These are phyloP conservation scores for Rugalucina vietnamica DNA, from an alignment of 2,888 invertebrate species.

Conservation along the genomic window DNA sequence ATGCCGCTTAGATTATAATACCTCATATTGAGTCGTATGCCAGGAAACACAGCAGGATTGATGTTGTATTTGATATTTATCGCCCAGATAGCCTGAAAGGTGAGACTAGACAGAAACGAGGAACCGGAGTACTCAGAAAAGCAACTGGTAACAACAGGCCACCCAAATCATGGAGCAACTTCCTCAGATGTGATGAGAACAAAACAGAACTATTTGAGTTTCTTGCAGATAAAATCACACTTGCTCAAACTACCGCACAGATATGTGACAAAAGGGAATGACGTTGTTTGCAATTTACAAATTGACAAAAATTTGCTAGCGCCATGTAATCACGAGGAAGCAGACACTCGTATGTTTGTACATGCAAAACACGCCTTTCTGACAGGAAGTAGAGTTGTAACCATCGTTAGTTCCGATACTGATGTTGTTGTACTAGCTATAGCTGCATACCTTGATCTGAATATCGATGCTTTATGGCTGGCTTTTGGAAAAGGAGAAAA, in stretches of 20 bases:
- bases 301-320: not conserved
- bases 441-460: not conserved
- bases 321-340: slow-evolving; percentile 17
- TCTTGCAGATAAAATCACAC: slow-evolving; percentile 1
- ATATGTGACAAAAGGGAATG: not conserved
- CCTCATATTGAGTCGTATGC: not conserved
- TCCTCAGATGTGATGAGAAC: not conserved
- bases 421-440: slow-evolving; percentile 2
- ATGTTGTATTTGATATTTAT: not conserved
- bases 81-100: not conserved
- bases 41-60: not conserved
- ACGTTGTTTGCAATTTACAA: not conserved
- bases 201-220: not conserved
- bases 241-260: not conserved
- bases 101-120: not conserved
- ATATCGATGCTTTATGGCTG: not conserved
- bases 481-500: not conserved
- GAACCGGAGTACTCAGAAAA: not conserved
- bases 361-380: not conserved
- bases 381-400: not conserved
- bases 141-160: slow-evolving; percentile 1
- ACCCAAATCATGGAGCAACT: not conserved
- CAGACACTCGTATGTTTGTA: slow-evolving; percentile 4
- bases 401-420: not conserved
- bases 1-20: not conserved